Evolutionary conservation across 2,113 vertebrate species (phyloP).

Genomic region (Ahaetulla prasina): DNA sequence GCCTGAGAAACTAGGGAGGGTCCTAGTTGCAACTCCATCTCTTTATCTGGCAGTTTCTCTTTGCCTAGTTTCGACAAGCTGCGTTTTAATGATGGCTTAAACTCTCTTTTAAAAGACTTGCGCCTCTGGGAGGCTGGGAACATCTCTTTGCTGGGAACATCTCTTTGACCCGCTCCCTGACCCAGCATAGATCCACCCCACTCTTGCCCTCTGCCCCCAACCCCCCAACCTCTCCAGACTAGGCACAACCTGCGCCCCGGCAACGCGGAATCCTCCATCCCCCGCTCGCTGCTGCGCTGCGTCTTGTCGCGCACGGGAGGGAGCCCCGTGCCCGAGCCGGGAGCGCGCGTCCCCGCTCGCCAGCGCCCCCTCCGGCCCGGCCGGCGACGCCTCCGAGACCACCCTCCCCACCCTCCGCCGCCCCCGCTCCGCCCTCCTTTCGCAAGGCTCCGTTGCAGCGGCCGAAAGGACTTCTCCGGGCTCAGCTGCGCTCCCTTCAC

Average conservation of each 20-base stretch:
- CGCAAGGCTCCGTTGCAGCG: not conserved
- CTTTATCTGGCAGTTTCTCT: no score
- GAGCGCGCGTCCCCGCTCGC: not conserved
- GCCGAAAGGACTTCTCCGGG: not conserved
- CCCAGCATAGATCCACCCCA: not conserved
- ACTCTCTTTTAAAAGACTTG: no score
- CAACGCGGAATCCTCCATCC: not conserved
- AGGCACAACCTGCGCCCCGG: not conserved
- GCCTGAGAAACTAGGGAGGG: no score
- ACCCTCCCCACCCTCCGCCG: not conserved
- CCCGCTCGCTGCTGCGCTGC: not conserved
- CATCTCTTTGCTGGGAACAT: not conserved
- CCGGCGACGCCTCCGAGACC: not conserved
- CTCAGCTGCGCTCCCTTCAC: not conserved
- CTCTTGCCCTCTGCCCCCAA: not conserved
- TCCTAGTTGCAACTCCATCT: no score
- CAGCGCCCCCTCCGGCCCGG: not conserved
- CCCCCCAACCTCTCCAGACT: not conserved
- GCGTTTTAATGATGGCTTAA: not conserved
- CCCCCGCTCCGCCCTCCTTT: not conserved
- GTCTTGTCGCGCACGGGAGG: not conserved
- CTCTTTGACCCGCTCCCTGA: not conserved
- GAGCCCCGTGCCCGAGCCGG: not conserved
- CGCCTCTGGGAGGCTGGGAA: not conserved
- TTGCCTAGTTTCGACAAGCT: not conserved